phyloP scores from a whole-genome alignment of 2,888 invertebrate species.

The Mesorhabditis sp. region DNA sequence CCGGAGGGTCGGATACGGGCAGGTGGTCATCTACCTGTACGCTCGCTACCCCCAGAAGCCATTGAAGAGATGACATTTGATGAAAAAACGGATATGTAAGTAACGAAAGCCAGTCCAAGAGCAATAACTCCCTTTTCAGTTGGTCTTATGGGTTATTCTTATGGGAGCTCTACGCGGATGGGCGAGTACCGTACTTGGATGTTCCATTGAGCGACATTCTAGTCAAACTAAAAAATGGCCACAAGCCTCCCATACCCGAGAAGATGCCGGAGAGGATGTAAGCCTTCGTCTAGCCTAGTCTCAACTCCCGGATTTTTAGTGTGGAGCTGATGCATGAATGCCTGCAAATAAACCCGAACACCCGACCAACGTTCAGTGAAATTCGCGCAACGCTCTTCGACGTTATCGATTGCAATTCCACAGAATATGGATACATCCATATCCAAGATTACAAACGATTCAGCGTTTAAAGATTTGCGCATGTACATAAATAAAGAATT shows the following conservation, averaged over 20 bases:
- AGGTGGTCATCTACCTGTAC: not conserved
- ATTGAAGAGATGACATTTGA: not conserved
- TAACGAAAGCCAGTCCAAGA: not conserved
- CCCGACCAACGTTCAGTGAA: not conserved
- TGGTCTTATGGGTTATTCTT: not conserved
- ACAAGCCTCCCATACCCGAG: not conserved
- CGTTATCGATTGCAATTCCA: not conserved
- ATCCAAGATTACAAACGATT: conserved; percentile 4
- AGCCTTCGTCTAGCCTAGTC: not conserved
- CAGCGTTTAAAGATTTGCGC: not conserved
- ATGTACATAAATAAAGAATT: no score
- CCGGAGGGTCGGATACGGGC: not conserved
- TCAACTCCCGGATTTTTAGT: not conserved
- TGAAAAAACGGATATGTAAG: conserved; percentile 4
- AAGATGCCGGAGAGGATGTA: not conserved
- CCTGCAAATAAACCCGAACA: not conserved
- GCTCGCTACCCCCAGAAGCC: not conserved
- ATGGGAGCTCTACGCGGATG: conserved; percentile 5
- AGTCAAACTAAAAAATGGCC: not conserved
- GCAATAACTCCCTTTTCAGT: not conserved
- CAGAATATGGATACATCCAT: not conserved
- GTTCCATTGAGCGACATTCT: not conserved
- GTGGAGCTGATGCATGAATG: not conserved
- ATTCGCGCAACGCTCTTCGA: not conserved
- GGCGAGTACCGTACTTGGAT: not conserved